Evolutionary conservation across 2,113 vertebrate genomes (phyloP).

Genomic region (Rhinoptilus africanus): DNA sequence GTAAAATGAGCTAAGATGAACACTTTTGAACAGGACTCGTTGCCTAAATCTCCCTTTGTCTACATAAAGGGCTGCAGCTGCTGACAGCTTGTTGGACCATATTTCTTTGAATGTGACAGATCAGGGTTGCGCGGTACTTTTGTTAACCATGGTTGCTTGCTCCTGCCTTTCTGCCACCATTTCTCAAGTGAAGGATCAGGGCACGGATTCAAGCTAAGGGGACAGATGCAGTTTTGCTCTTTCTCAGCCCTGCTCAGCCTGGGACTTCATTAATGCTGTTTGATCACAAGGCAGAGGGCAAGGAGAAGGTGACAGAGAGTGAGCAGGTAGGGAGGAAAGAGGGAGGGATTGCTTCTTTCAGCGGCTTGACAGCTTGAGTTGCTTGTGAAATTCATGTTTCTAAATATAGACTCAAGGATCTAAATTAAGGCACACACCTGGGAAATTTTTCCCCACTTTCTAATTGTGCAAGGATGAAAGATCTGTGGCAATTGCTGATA

Average conservation of each 20-base stretch:
- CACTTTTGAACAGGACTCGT: not conserved
- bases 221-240: not conserved
- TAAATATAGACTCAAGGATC: not conserved
- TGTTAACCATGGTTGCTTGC: not conserved
- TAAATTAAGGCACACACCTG: not conserved
- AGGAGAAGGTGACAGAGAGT: not conserved
- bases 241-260: not conserved
- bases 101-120: not conserved
- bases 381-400: not conserved
- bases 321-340: not conserved
- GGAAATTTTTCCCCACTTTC: not conserved
- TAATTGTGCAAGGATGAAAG: not conserved
- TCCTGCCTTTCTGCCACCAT: not conserved
- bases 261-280: not conserved
- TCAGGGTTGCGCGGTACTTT: not conserved
- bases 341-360: not conserved
- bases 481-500: not conserved
- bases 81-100: not conserved
- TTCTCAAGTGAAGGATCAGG: not conserved
- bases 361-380: not conserved
- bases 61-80: not conserved
- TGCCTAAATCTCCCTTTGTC: not conserved
- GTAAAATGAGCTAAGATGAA: not conserved
- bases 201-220: not conserved
- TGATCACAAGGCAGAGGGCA: not conserved